Base-by-base conservation (phyloP, 2,113 vertebrate genomes). In the Urocolius indicus region DNA sequence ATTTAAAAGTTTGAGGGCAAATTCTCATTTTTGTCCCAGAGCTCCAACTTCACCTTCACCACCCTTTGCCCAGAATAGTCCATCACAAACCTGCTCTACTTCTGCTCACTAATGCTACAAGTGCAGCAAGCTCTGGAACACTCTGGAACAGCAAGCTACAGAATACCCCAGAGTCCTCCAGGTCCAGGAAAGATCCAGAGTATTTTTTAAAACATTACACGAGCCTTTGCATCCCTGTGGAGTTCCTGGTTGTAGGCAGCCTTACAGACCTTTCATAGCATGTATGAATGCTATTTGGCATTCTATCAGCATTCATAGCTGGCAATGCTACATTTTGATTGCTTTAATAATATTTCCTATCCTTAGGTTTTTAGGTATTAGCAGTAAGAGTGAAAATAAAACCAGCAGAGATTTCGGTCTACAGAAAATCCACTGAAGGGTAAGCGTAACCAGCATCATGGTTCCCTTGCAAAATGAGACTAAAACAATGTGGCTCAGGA, bases 41-140 rank as follows among this genome's bases (percentile, higher is more conserved):
- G 27, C 30, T 84, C 12, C 65, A 63, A 68, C n/a, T 52, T 73
- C 27, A 62, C 15, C 30, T 79, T 49, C 0, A 0, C 11, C 2
- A 3, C 26, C 7, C 59, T 82, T 38, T 78, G 45, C 20, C 14
- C 62, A 79, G 54, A 87, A 51, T 0, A 72, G 62, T 27, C 63
- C 58, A 32, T 27, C 54, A 80, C 26, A 76, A 77, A 92, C 26
- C 18, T 45, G 21, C 11, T 83, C 36, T 55, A 22, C 14, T 27
- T 92, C 73, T 38, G 43, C 29, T 66, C 58, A 55, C 14, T 78
- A 51, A 55, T 12, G 49, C 36, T 17, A 46, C 3, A 57, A 43
- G 27, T n/a, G 84, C 0, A 1, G 29, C 43, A 90, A 74, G 45
- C 38, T 41, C 38, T 41, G 38, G 9, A 41, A 41, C 32, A 10